phyloP scores from a whole-genome alignment of 2,113 vertebrate genomes.

The Miniopterus natalensis region DNA sequence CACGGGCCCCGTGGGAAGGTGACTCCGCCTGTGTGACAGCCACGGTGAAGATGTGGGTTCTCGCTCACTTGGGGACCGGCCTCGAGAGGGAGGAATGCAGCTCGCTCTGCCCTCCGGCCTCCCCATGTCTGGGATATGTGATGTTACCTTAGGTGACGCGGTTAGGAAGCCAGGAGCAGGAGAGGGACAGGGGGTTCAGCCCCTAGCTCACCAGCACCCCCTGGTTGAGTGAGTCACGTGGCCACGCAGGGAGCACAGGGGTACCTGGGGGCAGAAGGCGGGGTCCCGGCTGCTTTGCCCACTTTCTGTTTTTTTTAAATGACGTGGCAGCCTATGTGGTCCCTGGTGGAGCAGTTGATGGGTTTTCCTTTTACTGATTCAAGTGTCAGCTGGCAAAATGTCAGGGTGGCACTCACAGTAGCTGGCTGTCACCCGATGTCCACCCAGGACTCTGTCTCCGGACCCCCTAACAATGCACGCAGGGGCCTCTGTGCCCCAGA shows the following conservation, averaged over 20 bases:
- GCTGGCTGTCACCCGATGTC: not conserved
- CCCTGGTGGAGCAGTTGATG: fast-evolving
- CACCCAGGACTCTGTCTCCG: not conserved
- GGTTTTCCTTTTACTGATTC: not conserved
- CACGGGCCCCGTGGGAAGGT: too few species aligned
- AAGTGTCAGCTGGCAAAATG: fast-evolving
- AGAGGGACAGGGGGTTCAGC: fast-evolving
- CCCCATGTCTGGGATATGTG: not conserved
- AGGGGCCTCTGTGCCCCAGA: fast-evolving
- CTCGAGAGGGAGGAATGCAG: fast-evolving
- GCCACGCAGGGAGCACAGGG: fast-evolving
- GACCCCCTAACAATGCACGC: fast-evolving
- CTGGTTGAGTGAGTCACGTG: fast-evolving
- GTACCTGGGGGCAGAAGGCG: fast-evolving
- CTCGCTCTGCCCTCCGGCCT: fast-evolving
- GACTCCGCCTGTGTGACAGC: too few species aligned
- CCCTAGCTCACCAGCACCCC: not conserved
- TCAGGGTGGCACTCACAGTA: fast-evolving
- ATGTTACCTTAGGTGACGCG: fast-evolving
- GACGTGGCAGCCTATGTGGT: fast-evolving
- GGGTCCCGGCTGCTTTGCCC: not conserved
- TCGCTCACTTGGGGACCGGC: not conserved
- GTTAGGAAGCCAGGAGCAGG: not conserved
- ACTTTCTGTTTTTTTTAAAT: not conserved
- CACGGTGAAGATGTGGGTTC: not conserved